Evolutionary conservation across 2,888 invertebrate species (phyloP), one percentile per base, ranked within the genome.

Genomic region (Sarcophaga rosellei): DNA sequence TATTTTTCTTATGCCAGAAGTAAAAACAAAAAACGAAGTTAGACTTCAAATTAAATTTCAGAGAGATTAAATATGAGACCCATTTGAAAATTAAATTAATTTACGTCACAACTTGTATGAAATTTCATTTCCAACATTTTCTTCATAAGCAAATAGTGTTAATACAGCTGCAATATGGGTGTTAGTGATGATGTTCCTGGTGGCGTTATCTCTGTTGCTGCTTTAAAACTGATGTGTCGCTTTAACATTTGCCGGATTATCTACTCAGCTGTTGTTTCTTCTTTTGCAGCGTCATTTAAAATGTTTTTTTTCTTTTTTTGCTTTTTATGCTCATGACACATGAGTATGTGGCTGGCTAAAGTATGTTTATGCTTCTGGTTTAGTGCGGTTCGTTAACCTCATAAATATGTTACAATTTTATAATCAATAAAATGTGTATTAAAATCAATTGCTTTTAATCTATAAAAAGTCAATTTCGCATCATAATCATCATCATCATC

Each of bases 341-440:
- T 69, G 68, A 45, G 62, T 25, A 25, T 45, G 44, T 11, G 4
- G 45, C 45, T 68, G 53, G 20, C 20, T 11, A 10, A 20, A n/a
- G 35, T 35, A 25, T 35, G 57, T 21, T 44, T 66, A 53, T 53
- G 57, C n/a, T 21, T 53, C 12, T 35, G 35, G 3, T n/a, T 68
- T 47, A n/a, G 4, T 8, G 61, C 15, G 70, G 78, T 70, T 78
- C 62, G 53, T 70, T 78, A 70, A 78, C 69, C 78, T 47, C 20
- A 78, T 78, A 78, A 78, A 78, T 78, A 78, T 78, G 78, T 78
- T 62, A 78, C 77, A 78, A 63, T 78, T 78, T 78, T 78, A 53
- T 78, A 78, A 78, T 78, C 78, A 78, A 78, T 78, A 78, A 78
- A 78, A 61, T 78, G 57, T 70, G 8, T 78, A 78, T 62, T 70